phyloP scores from a whole-genome alignment of 2,797 vertebrate genomes.

The Heliangelus exortis region DNA sequence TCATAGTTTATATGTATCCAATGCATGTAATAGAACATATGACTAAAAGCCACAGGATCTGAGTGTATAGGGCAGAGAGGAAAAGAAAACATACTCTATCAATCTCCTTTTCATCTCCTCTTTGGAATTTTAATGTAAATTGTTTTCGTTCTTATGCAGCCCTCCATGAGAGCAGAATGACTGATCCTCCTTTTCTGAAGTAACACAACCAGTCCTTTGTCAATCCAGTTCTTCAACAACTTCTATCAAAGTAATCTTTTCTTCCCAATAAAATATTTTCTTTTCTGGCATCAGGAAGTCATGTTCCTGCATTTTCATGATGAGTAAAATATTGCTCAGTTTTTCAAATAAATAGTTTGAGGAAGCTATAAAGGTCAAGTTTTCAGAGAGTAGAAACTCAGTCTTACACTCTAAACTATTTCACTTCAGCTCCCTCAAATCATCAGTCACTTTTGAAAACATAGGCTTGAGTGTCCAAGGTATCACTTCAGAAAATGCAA shows the following conservation, averaged over 20 bases:
- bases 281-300: not conserved
- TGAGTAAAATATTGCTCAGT: not conserved
- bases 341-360: not conserved
- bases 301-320: not conserved
- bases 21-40: rapidly evolving
- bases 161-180: not conserved
- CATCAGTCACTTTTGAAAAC: not conserved
- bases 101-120: not conserved
- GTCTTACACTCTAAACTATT: not conserved
- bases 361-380: not conserved
- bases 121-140: not conserved
- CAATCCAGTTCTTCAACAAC: not conserved
- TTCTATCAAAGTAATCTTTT: not conserved
- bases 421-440: not conserved
- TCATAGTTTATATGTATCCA: not conserved
- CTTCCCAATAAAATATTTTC: not conserved
- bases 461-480: not conserved
- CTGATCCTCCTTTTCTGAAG: not conserved
- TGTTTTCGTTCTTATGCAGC: not conserved
- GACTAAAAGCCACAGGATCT: not conserved
- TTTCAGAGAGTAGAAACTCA: not conserved
- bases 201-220: not conserved
- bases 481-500: not conserved
- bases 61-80: not conserved
- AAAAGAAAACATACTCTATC: not conserved